Percentiles rank a stretch among this genome's conserved stretches.
phyloP scores from a whole-genome alignment of 2,888 invertebrate species.

The Drosophila siamana region DNA sequence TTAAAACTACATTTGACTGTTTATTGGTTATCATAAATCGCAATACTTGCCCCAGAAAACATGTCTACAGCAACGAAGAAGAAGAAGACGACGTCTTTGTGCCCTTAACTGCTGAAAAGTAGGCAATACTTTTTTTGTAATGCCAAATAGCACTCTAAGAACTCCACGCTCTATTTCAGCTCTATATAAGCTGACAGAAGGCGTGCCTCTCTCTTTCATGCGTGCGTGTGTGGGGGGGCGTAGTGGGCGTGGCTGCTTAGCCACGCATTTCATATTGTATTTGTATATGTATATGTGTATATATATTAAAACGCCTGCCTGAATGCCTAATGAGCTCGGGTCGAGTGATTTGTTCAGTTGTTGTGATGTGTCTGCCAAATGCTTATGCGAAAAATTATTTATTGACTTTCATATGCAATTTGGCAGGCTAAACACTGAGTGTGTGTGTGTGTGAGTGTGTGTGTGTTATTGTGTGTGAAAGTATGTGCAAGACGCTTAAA shows the following conservation, averaged over 20 bases:
- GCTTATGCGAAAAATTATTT: conserved; percentile 66
- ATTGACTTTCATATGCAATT: conserved; percentile 80
- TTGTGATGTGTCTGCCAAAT: conserved; percentile 26
- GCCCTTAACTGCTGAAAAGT: conserved; percentile 16
- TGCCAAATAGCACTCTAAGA: conserved; percentile 29
- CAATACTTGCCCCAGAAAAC: background rate
- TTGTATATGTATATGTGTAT: background rate
- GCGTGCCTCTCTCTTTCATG: conserved; percentile 31
- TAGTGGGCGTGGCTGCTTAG: conserved; percentile 3
- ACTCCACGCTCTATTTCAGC: background rate
- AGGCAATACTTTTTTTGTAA: conserved; percentile 21
- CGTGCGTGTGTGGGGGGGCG: conserved; percentile 2
- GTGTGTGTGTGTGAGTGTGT: background rate
- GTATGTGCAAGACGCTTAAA: conserved; percentile 40
- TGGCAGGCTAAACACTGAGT: conserved; percentile 54
- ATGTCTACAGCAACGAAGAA: background rate
- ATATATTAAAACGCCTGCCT: conserved; percentile 55
- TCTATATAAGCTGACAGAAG: conserved; percentile 26
- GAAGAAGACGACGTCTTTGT: background rate
- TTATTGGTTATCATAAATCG: background rate
- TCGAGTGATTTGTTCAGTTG: conserved; percentile 45
- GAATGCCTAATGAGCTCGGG: conserved; percentile 70
- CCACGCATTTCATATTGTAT: conserved; percentile 45
- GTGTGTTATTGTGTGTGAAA: conserved; percentile 22
- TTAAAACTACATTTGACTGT: background rate